phyloP scores from a whole-genome alignment of 2,797 vertebrate genomes.

The Gobio occitaniae region DNA sequence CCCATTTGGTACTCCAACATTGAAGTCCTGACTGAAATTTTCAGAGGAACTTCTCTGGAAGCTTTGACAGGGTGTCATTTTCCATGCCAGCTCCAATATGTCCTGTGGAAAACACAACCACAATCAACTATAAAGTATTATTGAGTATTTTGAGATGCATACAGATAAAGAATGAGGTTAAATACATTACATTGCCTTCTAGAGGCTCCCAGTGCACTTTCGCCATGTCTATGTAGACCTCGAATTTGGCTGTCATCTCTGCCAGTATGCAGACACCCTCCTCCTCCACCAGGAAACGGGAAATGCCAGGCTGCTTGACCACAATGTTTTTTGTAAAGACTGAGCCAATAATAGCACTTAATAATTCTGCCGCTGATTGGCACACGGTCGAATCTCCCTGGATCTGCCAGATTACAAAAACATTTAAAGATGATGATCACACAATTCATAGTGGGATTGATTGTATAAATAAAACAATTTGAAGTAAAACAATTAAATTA shows the following conservation, averaged over 20 bases:
- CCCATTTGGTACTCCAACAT: background rate
- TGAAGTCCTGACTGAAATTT: slow-evolving; percentile 25
- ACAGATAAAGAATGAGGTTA: slow-evolving; percentile 4
- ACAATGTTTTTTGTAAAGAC: slow-evolving; percentile 72
- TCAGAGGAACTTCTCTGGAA: slow-evolving; percentile 59
- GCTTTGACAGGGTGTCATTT: slow-evolving; percentile 68
- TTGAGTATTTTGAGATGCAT: background rate
- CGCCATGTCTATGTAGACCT: slow-evolving; percentile 76
- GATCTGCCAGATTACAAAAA: slow-evolving; percentile 70
- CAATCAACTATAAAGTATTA: background rate
- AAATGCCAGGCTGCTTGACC: slow-evolving; percentile 77
- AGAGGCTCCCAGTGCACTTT: slow-evolving; percentile 72
- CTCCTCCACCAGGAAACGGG: slow-evolving; percentile 75
- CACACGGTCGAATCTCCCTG: slow-evolving; percentile 71
- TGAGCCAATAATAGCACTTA: slow-evolving; percentile 76
- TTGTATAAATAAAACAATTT: no score
- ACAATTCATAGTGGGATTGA: background rate
- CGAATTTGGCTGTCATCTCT: slow-evolving; percentile 80
- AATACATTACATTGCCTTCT: slow-evolving; percentile 73
- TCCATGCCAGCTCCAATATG: slow-evolving; percentile 72
- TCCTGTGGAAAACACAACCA: slow-evolving; percentile 67
- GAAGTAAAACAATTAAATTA: background rate
- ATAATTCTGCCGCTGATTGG: slow-evolving; percentile 77
- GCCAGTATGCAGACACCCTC: slow-evolving; percentile 75
- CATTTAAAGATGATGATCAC: background rate